Base-by-base conservation (phyloP, 2,888 invertebrate genomes). In the Heteromurus nitidus region DNA sequence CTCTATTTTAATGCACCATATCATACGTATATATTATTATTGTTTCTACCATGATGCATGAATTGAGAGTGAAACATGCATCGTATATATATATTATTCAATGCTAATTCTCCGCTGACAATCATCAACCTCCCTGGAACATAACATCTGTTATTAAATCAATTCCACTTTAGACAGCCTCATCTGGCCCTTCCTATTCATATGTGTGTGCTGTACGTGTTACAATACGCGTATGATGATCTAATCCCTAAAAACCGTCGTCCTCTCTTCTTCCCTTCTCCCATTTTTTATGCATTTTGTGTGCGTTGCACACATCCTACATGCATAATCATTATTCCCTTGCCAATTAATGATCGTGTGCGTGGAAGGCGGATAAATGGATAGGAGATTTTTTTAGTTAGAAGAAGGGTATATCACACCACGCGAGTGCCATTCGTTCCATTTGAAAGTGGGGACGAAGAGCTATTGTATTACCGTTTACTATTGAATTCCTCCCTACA, bases 281-380 rank as follows among this genome's bases (percentile, higher is more conserved):
- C 16, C 16, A 58, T 3, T 11, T 11, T 53, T 18, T 47, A 47
- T n/a, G 47, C n/a, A n/a, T n/a, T n/a, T 47, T n/a, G 13, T 28
- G 60, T n/a, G 24, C 31, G 3, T n/a, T 18, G 31, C 30, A 50
- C 36, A 67, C 65, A 65, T 44, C 20, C 28, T 28, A 30, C 30
- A 62, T 55, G n/a, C 30, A 30, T 64, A 64, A 64, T 64, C 42
- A 73, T 62, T 28, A 67, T 26, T 75, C 75, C 65, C 75, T 67
- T 67, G 67, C 65, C 75, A 75, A 75, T 75, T 75, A 75, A 75
- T 55, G 65, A 65, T 42, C 44, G 55, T 24, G 65, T 28, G 36
- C 18, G 47, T 30, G 30, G 53, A 42, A 58, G 44, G 55, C 28
- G 67, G 75, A 28, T 62, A 31, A 64, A 22, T 42, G 73, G 20